Conservation (phyloP, 2,888 invertebrate species). For the Anticlea derivata region DNA sequence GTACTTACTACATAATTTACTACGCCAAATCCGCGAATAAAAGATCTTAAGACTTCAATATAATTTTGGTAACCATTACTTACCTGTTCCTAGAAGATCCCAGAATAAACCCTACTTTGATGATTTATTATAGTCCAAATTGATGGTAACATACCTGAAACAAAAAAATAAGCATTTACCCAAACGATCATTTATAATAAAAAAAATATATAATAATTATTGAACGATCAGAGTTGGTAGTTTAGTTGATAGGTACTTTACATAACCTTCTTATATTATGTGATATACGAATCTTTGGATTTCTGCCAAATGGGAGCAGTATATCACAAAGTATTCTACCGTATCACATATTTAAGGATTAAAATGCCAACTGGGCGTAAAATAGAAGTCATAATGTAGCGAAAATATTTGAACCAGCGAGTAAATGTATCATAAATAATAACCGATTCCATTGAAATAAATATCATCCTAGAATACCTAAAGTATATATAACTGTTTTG, state of each 20-base stretch:
- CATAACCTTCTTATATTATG: conserved; percentile 44
- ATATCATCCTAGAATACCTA: background rate
- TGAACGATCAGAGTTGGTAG: conserved; percentile 44
- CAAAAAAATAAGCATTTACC: conserved; percentile 32
- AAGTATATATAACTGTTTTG: conserved; percentile 1
- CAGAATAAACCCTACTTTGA: too few relatives aligned
- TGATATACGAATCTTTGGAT: conserved; percentile 34
- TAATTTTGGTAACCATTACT: too few relatives aligned
- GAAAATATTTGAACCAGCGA: too few relatives aligned
- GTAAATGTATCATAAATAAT: too few relatives aligned
- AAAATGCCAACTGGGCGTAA: too few relatives aligned
- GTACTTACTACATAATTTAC: too few relatives aligned
- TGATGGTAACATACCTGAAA: conserved; percentile 46
- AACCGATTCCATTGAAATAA: background rate
- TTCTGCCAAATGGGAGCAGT: conserved; percentile 27
- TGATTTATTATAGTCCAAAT: background rate
- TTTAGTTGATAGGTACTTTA: conserved; percentile 30
- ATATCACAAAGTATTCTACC: conserved; percentile 19
- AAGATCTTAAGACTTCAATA: too few relatives aligned
- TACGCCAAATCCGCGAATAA: too few relatives aligned
- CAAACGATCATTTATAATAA: too few relatives aligned
- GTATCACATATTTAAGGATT: conserved; percentile 25
- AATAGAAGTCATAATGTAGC: too few relatives aligned
- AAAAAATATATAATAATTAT: too few relatives aligned
- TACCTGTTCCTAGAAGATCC: too few relatives aligned